Conservation (phyloP, 1,140 invertebrate species). For the Cyclargus thomasi region DNA sequence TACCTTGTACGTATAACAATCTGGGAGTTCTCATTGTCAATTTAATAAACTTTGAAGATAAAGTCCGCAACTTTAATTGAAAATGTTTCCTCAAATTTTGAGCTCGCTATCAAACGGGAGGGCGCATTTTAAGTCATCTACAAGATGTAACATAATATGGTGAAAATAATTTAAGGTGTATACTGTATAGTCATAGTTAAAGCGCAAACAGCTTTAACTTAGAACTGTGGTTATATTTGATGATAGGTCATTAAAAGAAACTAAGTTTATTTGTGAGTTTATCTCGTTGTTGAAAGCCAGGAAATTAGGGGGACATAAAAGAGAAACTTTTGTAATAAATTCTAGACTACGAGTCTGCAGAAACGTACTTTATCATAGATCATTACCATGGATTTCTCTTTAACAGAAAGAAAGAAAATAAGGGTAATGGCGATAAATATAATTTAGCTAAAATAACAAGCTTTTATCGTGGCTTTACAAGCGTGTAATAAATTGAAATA, state of each 20-base stretch:
- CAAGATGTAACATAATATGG: neutral
- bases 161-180: too few relatives aligned
- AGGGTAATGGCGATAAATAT: neutral
- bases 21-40: slow-evolving; percentile 16
- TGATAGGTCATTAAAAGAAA: slow-evolving; percentile 1
- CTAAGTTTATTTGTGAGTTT: slow-evolving; percentile 5
- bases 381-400: neutral
- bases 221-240: neutral
- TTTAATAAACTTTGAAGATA: slow-evolving; percentile 22
- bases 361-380: slow-evolving; percentile 9
- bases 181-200: too few relatives aligned
- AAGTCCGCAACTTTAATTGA: slow-evolving; percentile 19
- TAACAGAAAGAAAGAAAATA: slow-evolving; percentile 5
- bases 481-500: too few relatives aligned
- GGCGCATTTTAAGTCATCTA: neutral
- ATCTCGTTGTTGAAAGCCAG: neutral
- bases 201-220: too few relatives aligned
- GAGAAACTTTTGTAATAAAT: slow-evolving; percentile 12
- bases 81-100: slow-evolving; percentile 16
- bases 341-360: slow-evolving; percentile 11
- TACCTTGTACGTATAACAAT: slow-evolving; percentile 11
- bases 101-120: neutral
- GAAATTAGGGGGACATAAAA: slow-evolving; percentile 12
- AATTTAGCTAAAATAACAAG: too few relatives aligned
- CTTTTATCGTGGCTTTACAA: too few relatives aligned